Percentiles rank a stretch among this genome's conserved stretches.
Evolutionary conservation across 2,888 invertebrate genomes (phyloP).

Genomic region (Aromia moschata): DNA sequence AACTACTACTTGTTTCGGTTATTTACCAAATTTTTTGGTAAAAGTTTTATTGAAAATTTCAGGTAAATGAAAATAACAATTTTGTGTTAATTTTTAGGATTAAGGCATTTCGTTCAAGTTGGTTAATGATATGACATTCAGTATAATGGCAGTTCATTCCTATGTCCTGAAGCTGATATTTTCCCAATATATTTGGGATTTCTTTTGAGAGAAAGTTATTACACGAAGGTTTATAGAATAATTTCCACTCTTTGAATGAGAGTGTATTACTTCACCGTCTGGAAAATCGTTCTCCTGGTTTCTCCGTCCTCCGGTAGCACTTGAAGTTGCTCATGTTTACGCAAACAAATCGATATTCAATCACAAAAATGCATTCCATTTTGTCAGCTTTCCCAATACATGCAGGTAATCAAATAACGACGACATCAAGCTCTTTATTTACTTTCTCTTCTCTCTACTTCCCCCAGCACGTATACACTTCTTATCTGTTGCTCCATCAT

Average conservation of each 20-base stretch:
- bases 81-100: too few relatives aligned
- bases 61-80: too few relatives aligned
- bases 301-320: conserved; percentile 33
- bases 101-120: too few relatives aligned
- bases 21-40: too few relatives aligned
- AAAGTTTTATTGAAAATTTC: too few relatives aligned
- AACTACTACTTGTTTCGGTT: too few relatives aligned
- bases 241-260: conserved; percentile 9
- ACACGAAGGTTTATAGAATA: conserved; percentile 7
- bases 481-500: conserved; percentile 21
- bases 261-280: conserved; percentile 14
- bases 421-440: conserved; percentile 47
- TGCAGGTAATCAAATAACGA: conserved; percentile 51
- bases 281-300: conserved; percentile 35
- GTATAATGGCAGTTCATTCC: too few relatives aligned
- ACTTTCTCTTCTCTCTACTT: conserved; percentile 29
- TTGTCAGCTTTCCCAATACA: conserved; percentile 48
- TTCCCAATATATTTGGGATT: too few relatives aligned
- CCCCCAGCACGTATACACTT: background rate
- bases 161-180: too few relatives aligned
- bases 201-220: too few relatives aligned
- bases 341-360: conserved; percentile 59
- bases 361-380: conserved; percentile 57
- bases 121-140: too few relatives aligned
- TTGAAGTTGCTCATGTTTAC: conserved; percentile 49